Conservation (phyloP, 2,888 invertebrate genomes). For the Lumbricus terrestris region DNA sequence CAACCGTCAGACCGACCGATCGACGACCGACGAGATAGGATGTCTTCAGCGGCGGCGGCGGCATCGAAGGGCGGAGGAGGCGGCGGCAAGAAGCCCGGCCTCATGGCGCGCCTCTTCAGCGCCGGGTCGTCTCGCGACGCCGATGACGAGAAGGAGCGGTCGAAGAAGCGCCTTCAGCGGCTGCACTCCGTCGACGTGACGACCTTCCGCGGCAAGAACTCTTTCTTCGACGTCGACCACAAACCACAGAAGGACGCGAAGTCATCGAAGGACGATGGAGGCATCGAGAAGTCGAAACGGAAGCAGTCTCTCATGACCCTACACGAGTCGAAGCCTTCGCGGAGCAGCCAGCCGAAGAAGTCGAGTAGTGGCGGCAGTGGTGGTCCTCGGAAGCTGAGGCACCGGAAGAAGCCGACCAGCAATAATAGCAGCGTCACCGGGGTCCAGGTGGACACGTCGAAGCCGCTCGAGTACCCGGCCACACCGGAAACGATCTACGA, state of each 20-base stretch:
- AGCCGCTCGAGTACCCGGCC: constrained; percentile 38
- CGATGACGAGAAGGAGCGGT: background rate
- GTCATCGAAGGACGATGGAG: background rate
- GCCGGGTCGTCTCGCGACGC: background rate
- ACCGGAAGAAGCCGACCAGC: background rate
- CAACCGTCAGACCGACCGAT: background rate
- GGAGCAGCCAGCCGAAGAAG: background rate
- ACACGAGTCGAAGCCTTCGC: background rate
- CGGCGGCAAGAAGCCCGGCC: constrained; percentile 5
- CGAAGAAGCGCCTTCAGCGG: background rate
- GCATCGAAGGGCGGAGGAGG: background rate
- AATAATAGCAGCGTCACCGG: background rate
- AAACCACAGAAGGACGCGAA: background rate
- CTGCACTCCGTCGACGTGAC: constrained; percentile 15
- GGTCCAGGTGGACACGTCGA: constrained; percentile 14
- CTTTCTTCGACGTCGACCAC: background rate
- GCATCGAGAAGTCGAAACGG: background rate
- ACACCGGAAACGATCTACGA: constrained; percentile 40
- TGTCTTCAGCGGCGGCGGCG: background rate
- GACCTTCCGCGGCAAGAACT: background rate
- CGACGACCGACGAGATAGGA: background rate
- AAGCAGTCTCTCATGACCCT: background rate
- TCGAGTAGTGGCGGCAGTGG: constrained; percentile 48
- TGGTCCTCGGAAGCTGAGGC: constrained; percentile 45
- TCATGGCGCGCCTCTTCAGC: constrained; percentile 16